A percentile compares a stretch with the other conserved stretches of the same genome.
Conservation (phyloP, 2,888 invertebrate genomes). For the Antitype chi region DNA sequence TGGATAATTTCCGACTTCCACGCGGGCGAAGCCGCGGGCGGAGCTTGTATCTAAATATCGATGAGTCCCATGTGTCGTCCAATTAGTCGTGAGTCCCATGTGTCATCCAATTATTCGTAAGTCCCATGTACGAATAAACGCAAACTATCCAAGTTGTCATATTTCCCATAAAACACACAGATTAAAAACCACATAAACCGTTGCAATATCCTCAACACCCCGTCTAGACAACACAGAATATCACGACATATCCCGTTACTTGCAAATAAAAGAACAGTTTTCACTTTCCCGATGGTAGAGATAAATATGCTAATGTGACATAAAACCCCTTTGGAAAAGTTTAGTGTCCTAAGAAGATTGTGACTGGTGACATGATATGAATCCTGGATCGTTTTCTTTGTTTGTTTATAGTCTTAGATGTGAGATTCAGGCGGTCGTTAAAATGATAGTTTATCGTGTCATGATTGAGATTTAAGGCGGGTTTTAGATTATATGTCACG, state of each 20-base stretch:
- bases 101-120: not conserved
- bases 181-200: not conserved
- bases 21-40: no score
- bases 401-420: constrained; percentile 29
- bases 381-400: constrained; percentile 14
- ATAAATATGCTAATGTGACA: constrained; percentile 61
- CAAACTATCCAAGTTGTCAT: not conserved
- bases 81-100: no score
- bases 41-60: no score
- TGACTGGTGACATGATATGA: constrained; percentile 33
- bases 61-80: no score
- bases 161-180: not conserved
- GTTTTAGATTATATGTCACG: not conserved
- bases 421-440: constrained; percentile 5
- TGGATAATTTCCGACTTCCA: no score
- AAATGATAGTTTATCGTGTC: constrained; percentile 12
- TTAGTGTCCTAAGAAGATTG: constrained; percentile 27
- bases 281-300: constrained; percentile 17
- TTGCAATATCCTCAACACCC: not conserved
- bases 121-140: not conserved
- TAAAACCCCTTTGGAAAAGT: constrained; percentile 48
- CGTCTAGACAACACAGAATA: constrained; percentile 19
- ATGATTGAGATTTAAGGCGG: not conserved
- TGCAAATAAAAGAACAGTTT: constrained; percentile 57
- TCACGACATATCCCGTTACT: constrained; percentile 35